These are phyloP conservation scores for Holcopasites calliopsidis DNA, from an alignment of 1,140 invertebrate species.

Conservation along the genomic window DNA sequence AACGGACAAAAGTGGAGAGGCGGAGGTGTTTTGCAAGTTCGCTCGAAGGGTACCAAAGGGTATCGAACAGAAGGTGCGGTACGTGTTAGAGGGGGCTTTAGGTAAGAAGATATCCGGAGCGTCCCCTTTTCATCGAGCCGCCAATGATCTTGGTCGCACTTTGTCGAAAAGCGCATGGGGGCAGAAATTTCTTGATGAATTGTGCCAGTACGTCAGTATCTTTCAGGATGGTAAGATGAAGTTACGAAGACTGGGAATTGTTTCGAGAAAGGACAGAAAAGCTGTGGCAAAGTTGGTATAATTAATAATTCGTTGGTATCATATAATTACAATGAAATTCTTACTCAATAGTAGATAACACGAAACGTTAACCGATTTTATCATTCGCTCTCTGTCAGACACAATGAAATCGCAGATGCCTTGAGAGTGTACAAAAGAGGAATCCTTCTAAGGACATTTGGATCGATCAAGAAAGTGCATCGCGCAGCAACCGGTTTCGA, in stretches of 20 bases:
- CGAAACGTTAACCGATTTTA: neutral
- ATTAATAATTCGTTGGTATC: neutral
- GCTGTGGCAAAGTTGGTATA: slow-evolving; percentile 9
- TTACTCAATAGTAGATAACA: too few relatives aligned
- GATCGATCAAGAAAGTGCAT: slow-evolving; percentile 38
- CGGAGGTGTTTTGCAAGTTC: slow-evolving; percentile 4
- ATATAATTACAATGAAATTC: neutral
- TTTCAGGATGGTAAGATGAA: slow-evolving; percentile 33
- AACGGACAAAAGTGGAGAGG: neutral
- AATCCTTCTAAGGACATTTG: slow-evolving; percentile 10
- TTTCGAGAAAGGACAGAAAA: neutral
- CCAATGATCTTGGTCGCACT: slow-evolving; percentile 29
- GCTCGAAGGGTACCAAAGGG: neutral
- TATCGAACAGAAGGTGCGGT: slow-evolving; percentile 10
- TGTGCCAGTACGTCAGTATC: slow-evolving; percentile 26
- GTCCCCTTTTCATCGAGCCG: slow-evolving; percentile 26
- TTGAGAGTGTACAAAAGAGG: slow-evolving; percentile 45
- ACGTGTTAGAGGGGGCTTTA: slow-evolving; percentile 39
- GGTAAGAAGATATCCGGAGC: slow-evolving; percentile 11
- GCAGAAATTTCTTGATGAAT: slow-evolving; percentile 26
- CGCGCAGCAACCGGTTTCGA: slow-evolving; percentile 7
- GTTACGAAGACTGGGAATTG: neutral
- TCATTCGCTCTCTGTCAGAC: neutral
- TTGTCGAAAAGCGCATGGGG: slow-evolving; percentile 36
- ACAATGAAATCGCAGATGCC: slow-evolving; percentile 20